Base-by-base conservation (phyloP, 2,113 vertebrate species). In the Calidris pygmaea region DNA sequence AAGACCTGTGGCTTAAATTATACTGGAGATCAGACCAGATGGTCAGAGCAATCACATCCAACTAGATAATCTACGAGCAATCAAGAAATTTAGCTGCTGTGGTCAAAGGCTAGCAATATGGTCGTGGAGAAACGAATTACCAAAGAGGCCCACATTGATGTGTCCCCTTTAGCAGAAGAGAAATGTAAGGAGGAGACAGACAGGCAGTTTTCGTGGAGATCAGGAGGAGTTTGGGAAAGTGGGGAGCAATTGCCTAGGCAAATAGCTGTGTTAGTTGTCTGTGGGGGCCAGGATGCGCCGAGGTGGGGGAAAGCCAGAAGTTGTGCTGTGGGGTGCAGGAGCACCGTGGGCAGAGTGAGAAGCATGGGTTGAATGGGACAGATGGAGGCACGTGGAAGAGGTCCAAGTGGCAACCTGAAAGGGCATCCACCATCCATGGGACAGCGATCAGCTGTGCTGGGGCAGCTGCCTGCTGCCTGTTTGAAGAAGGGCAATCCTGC, bases 1-100 rank as follows among this genome's bases (percentile, higher is more conserved):
- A 80, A 94, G 92, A 95, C 95, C 85, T 77, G 47, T 93, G 81
- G 58, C 63, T 87, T 94, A 87, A 89, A 55, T 55, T 91, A 63
- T 66, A 24, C 34, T 58, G 68, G 34, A 94, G 77, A 87, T 93
- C 95, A 82, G 71, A 85, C 67, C 90, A 96, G 95, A 94, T 93
- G 87, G 91, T 78, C 89, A 73, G 66, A 95, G 71, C 81, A 93
- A 89, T 91, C 81, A 81, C 48, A 87, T 94, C 67, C 53, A 89
- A 21, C 66, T 65, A 48, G 63, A 70, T 76, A 85, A 91, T 87
- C 89, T 82, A 96, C n/a, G n/a, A 83, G 53, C 53, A 95, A 91
- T 79, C 87, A 90, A 85, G 87, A 76, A 87, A 88, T 79, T 34
- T 60, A 91, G 53, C 93, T 82, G 34, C 70, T 2, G 3, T 71